phyloP scores from a whole-genome alignment of 2,113 vertebrate genomes.

The Ariopsis seemanni region DNA sequence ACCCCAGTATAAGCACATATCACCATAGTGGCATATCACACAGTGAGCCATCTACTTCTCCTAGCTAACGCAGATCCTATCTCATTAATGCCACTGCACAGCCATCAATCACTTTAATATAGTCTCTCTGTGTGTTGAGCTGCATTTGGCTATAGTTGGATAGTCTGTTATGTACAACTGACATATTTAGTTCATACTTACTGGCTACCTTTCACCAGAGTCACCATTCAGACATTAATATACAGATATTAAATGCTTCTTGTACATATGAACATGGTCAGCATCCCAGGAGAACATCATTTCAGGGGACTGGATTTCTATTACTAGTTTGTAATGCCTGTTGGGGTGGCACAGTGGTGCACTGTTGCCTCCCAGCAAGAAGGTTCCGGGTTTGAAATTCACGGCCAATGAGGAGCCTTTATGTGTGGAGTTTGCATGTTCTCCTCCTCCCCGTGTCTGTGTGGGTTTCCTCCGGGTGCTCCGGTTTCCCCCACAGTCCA shows the following conservation, averaged over 20 bases:
- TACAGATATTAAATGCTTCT: slow-evolving; percentile 33
- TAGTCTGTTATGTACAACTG: slow-evolving; percentile 61
- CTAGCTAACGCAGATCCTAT: slow-evolving; percentile 59
- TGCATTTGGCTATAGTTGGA: slow-evolving; percentile 49
- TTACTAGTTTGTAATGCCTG: slow-evolving; percentile 3
- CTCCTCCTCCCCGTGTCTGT: too few relatives aligned
- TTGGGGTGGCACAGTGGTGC: too few relatives aligned
- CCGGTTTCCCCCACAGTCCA: too few relatives aligned
- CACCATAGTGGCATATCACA: neutral
- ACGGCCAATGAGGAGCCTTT: too few relatives aligned
- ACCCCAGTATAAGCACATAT: slow-evolving; percentile 38
- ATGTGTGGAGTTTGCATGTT: too few relatives aligned
- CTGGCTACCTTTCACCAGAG: slow-evolving; percentile 30
- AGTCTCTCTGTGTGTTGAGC: slow-evolving; percentile 52
- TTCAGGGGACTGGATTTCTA: neutral
- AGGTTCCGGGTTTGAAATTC: too few relatives aligned
- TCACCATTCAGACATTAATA: slow-evolving; percentile 15
- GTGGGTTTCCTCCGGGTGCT: too few relatives aligned
- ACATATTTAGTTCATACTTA: slow-evolving; percentile 41
- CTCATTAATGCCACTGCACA: slow-evolving; percentile 65
- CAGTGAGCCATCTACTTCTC: neutral
- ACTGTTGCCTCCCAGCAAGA: too few relatives aligned
- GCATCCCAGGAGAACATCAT: neutral
- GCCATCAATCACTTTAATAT: slow-evolving; percentile 68
- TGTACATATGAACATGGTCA: neutral